These are phyloP conservation scores for Torymus texanus DNA, from an alignment of 2,888 invertebrate genomes.

Conservation along the genomic window DNA sequence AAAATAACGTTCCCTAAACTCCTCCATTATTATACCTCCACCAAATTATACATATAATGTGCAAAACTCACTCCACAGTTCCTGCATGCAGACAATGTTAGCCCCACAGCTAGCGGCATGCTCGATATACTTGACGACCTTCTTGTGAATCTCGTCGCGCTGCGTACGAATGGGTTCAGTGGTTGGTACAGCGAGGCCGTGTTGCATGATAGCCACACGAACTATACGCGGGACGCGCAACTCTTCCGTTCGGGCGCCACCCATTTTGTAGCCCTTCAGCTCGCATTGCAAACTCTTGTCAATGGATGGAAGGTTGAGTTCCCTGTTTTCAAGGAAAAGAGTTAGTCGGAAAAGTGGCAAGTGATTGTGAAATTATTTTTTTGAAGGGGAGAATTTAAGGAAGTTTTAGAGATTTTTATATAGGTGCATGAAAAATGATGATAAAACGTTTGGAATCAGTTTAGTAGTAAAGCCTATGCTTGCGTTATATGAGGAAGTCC, in stretches of 20 bases:
- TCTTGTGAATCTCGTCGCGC: slow-evolving; percentile 84
- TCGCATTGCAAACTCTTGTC: slow-evolving; percentile 79
- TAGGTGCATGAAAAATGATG: no score
- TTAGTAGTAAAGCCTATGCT: no score
- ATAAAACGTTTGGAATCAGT: no score
- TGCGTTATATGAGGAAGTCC: no score
- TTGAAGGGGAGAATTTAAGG: no score
- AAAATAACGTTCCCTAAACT: background rate
- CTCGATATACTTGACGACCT: slow-evolving; percentile 84
- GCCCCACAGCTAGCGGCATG: slow-evolving; percentile 87
- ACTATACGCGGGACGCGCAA: slow-evolving; percentile 83
- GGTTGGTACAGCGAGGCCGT: slow-evolving; percentile 87
- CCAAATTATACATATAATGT: no score
- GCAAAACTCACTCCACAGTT: slow-evolving; percentile 91
- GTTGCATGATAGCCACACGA: slow-evolving; percentile 91
- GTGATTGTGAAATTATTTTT: no score
- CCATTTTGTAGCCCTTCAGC: slow-evolving; percentile 84
- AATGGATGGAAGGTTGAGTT: slow-evolving; percentile 76
- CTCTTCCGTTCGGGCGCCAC: slow-evolving; percentile 81
- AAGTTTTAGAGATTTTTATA: no score
- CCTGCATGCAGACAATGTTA: slow-evolving; percentile 95
- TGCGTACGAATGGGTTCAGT: slow-evolving; percentile 84
- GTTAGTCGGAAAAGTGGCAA: no score
- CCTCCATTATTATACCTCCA: no score
- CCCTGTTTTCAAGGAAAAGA: slow-evolving; percentile 57